Conservation (phyloP, 37 sponge, comb jelly and placozoan species). For the Diacarnus erythraeanus region DNA sequence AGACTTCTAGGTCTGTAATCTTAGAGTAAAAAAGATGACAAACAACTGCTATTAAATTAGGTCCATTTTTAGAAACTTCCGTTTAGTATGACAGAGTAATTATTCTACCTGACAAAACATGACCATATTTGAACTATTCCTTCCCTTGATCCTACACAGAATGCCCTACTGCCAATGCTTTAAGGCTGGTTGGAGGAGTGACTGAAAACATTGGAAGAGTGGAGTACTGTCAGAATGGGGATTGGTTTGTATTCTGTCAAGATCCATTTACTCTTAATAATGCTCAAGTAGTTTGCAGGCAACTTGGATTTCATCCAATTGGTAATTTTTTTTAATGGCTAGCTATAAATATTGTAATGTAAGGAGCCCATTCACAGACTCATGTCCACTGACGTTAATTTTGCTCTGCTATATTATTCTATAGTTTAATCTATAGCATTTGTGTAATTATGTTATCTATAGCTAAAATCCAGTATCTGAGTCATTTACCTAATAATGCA, state of each 20-base stretch:
- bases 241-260: neutral
- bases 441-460: too few relatives aligned
- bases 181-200: neutral
- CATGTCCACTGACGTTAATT: too few relatives aligned
- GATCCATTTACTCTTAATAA: neutral
- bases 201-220: neutral
- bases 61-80: too few relatives aligned
- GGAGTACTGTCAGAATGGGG: neutral
- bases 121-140: neutral
- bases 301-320: neutral
- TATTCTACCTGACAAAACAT: neutral
- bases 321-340: too few relatives aligned
- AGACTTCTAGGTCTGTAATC: too few relatives aligned
- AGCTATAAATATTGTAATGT: neutral
- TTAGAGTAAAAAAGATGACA: too few relatives aligned
- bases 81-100: too few relatives aligned
- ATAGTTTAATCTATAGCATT: too few relatives aligned
- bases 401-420: too few relatives aligned
- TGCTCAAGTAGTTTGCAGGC: slow-evolving; percentile 3
- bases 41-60: too few relatives aligned
- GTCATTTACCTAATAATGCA: too few relatives aligned
- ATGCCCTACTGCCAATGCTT: neutral
- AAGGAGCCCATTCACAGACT: neutral
- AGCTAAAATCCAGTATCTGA: too few relatives aligned
- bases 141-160: neutral